Conservation (phyloP, 2,888 invertebrate species). For the Epirrhoe alternata region DNA sequence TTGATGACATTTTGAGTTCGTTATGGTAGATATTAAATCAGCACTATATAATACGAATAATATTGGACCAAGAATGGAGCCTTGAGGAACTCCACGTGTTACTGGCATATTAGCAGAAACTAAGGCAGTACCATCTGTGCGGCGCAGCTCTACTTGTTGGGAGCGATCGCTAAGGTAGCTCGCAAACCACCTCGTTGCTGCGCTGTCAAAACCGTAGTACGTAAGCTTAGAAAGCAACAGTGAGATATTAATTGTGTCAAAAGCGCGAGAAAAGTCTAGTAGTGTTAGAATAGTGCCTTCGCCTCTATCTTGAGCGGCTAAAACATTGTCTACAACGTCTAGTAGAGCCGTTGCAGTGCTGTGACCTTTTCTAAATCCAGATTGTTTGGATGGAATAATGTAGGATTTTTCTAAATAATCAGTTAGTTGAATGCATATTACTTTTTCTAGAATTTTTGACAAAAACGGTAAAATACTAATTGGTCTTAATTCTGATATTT, state of each 20-base stretch:
- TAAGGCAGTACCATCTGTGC: background rate
- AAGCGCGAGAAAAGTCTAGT: conserved; percentile 34
- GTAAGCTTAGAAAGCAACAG: conserved; percentile 6
- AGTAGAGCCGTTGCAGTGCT: conserved; percentile 33
- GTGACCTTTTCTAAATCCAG: conserved; percentile 30
- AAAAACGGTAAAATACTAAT: conserved; percentile 35
- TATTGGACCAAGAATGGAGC: conserved; percentile 1
- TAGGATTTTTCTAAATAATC: conserved; percentile 27
- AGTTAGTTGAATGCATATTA: conserved; percentile 1
- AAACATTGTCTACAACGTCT: conserved; percentile 34
- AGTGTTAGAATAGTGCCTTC: conserved; percentile 31
- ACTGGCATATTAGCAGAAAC: background rate
- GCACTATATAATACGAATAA: conserved; percentile 7
- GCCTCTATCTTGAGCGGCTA: conserved; percentile 33
- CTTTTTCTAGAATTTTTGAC: conserved; percentile 20
- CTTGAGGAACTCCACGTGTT: conserved; percentile 8
- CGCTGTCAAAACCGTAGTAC: conserved; percentile 2
- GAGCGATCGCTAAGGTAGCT: conserved; percentile 1
- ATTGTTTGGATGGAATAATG: conserved; percentile 34
- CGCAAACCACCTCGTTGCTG: background rate
- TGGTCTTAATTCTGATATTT: conserved; percentile 20
- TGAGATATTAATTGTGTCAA: conserved; percentile 4
- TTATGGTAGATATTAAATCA: conserved; percentile 1
- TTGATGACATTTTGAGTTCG: background rate
- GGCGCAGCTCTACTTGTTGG: conserved; percentile 3